Base-by-base conservation (phyloP, 2,113 vertebrate genomes). In the Ceyx melanurus region DNA sequence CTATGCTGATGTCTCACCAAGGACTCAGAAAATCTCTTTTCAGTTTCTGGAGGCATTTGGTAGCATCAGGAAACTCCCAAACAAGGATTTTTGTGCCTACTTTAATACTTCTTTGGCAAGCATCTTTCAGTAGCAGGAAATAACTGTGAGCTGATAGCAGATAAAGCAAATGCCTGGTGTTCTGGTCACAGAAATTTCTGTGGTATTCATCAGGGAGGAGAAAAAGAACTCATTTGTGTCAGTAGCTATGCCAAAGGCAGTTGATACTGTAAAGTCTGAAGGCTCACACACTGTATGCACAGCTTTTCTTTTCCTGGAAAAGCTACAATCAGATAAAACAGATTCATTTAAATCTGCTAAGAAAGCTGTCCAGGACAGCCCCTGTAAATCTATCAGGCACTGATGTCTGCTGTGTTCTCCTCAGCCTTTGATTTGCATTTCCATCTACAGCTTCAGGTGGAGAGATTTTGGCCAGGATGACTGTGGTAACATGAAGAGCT, bases 291-390 rank as follows among this genome's bases (percentile, higher is more conserved):
- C 83, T 89, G 33, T 81, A 92, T 87, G 60, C 87, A 76, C 62
- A 79, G 89, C 21, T 88, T 97, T 91, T 86, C 78, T 94, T 96
- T 96, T 95, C 80, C 93, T 97, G 97, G 96, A 97, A 81, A 91
- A 53, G 46, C 83, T 93, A 97, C 97, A 95, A 96, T 97, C 95
- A 97, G 97, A 96, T 97, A 97, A 95, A 96, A 82, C 75, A 91
- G 71, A 91, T 76, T 90, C 93, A 82, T 76, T 91, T 91, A 93
- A 93, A 96, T 72, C 83, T 75, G 58, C 67, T 37, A 19, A 80
- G 87, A 79, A 88, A 94, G 20, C 57, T 66, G 60, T 95, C 92
- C 93, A 95, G 95, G 89, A 57, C 75, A 92, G 84, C 77, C 68
- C 64, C 23, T 93, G 83, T 95, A 97, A 97, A 97, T 95, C 90